Conservation (phyloP, 2,888 invertebrate genomes). For the Apodemia hepburni region DNA sequence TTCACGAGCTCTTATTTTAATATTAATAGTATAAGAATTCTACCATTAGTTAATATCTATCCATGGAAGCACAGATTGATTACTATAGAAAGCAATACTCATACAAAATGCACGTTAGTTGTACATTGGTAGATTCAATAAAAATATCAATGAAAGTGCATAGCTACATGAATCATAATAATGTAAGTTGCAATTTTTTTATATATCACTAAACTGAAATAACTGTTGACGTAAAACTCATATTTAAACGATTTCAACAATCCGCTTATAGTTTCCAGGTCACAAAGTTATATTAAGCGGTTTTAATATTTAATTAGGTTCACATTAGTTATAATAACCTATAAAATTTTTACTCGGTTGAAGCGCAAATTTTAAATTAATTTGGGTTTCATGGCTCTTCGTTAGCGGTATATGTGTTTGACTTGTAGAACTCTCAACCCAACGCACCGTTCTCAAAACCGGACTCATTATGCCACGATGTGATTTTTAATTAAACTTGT, state of each 20-base stretch:
- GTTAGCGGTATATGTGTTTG: constrained; percentile 17
- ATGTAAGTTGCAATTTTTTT: too few species aligned
- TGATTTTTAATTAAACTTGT: constrained; percentile 16
- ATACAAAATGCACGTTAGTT: too few species aligned
- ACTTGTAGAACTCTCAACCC: constrained; percentile 18
- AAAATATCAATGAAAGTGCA: too few species aligned
- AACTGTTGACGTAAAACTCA: too few species aligned
- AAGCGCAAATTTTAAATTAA: constrained; percentile 18
- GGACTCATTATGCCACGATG: constrained; percentile 17
- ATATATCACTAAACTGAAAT: too few species aligned
- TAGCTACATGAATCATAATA: too few species aligned
- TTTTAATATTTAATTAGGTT: constrained; percentile 3
- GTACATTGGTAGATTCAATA: too few species aligned
- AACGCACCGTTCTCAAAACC: constrained; percentile 13
- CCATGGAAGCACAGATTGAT: too few species aligned
- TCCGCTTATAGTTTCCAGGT: background rate
- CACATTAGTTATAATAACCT: constrained; percentile 3
- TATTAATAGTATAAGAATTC: too few species aligned
- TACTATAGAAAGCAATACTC: too few species aligned
- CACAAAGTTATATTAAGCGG: background rate
- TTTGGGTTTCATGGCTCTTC: constrained; percentile 12
- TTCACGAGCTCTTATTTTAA: too few species aligned
- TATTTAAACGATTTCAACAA: background rate
- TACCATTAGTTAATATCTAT: too few species aligned
- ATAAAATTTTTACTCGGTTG: constrained; percentile 1